Percentiles rank a stretch among this genome's conserved stretches.
phyloP scores from a whole-genome alignment of 2,797 vertebrate species.

The Chaenodraco wilsoni region DNA sequence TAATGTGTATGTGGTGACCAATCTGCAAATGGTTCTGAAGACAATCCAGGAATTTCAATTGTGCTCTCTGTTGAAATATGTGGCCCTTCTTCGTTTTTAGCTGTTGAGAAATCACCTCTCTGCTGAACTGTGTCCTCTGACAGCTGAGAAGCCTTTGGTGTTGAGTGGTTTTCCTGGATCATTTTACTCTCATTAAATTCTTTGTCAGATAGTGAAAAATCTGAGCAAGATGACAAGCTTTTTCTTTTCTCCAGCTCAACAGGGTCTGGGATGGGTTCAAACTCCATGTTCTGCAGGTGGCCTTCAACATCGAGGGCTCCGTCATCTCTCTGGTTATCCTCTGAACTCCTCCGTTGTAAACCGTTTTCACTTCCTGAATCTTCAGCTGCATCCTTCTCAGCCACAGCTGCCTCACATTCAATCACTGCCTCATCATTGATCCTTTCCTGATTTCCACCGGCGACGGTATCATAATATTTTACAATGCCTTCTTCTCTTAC shows the following conservation, averaged over 20 bases:
- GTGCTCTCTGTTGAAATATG: slow-evolving; percentile 23
- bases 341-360: slow-evolving; percentile 19
- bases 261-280: slow-evolving; percentile 72
- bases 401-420: slow-evolving; percentile 31
- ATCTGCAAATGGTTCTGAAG: slow-evolving; percentile 66
- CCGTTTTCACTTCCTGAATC: slow-evolving; percentile 50
- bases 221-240: slow-evolving; percentile 66
- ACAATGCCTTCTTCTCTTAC: slow-evolving; percentile 40
- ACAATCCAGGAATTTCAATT: slow-evolving; percentile 45
- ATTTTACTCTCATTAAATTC: slow-evolving; percentile 29
- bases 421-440: slow-evolving; percentile 40
- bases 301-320: slow-evolving; percentile 19
- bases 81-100: slow-evolving; percentile 13
- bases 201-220: slow-evolving; percentile 59
- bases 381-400: slow-evolving; percentile 21
- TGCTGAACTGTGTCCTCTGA: slow-evolving; percentile 58
- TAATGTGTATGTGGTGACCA: slow-evolving; percentile 50
- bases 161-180: slow-evolving; percentile 3
- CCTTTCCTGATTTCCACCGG: slow-evolving; percentile 33
- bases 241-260: slow-evolving; percentile 46
- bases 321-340: slow-evolving; percentile 28
- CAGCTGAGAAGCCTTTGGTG: slow-evolving; percentile 30
- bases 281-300: slow-evolving; percentile 42
- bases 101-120: slow-evolving; percentile 41
- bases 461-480: slow-evolving; percentile 76